Conservation (phyloP, 2,113 vertebrate species). For the Harpagus bidentatus region DNA sequence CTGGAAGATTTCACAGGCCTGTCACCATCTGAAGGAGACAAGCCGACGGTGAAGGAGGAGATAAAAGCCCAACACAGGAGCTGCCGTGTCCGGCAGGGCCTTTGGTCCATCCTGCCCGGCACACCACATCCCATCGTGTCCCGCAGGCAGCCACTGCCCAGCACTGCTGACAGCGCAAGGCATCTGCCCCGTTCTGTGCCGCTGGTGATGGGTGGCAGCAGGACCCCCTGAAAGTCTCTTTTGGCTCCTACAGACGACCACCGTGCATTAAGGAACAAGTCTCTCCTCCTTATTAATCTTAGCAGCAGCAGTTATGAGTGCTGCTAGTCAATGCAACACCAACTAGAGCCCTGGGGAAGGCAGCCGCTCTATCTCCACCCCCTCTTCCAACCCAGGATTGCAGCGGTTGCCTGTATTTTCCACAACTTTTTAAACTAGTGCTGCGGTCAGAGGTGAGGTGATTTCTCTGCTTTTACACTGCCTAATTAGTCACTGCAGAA, state of each 20-base stretch:
- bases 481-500: slow-evolving; percentile 3
- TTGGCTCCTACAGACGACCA: neutral
- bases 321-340: neutral
- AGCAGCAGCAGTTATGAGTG: neutral
- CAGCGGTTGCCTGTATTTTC: neutral
- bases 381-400: neutral
- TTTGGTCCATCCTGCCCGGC: neutral
- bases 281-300: neutral
- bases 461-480: neutral
- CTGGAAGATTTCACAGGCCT: slow-evolving; percentile 8
- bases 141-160: neutral
- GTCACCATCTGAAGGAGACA: neutral
- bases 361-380: neutral
- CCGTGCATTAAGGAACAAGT: neutral
- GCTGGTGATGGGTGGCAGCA: neutral
- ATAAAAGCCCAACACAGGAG: neutral
- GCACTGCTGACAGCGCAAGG: fast-evolving
- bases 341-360: neutral
- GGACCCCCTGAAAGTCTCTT: neutral
- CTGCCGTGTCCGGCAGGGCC: fast-evolving
- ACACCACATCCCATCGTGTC: neutral
- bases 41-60: neutral
- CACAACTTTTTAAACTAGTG: neutral
- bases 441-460: neutral
- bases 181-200: neutral